Base-by-base conservation (phyloP, 2,113 vertebrate genomes). In the Variabilichromis moorii region DNA sequence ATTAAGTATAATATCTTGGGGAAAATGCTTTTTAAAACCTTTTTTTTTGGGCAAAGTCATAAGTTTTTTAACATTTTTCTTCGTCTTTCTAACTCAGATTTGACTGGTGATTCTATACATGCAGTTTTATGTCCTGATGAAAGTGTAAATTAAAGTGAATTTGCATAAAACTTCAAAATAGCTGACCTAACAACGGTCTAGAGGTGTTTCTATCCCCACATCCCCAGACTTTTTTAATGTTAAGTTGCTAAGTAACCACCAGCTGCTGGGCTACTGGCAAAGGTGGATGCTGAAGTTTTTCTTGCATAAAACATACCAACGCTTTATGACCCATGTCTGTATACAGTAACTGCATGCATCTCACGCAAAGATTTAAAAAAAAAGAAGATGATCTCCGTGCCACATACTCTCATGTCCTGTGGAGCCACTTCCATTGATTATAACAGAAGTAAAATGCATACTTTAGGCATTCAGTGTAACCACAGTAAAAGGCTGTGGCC, bases 21-120 rank as follows among this genome's bases (percentile, higher is more conserved):
- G 35, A 21, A 68, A 68, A 68, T 9, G 12, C n/a, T 10, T 42
- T 16, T 9, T 42, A 24, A 71, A 42, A 42, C 12, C n/a, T 71
- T n/a, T n/a, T n/a, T n/a, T n/a, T n/a, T n/a, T n/a, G n/a, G n/a
- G n/a, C n/a, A n/a, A n/a, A n/a, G n/a, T n/a, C n/a, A n/a, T n/a
- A n/a, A n/a, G n/a, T n/a, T n/a, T n/a, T n/a, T n/a, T n/a, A n/a
- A n/a, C n/a, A n/a, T n/a, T n/a, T n/a, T n/a, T n/a, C n/a, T n/a
- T n/a, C 0, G 0, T 42, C 2, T 76, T 73, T 73, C 5, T 47
- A 28, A 16, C 21, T 76, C 6, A 47, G 68, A 28, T 28, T 76
- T 11, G 68, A 76, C 68, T 28, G 40, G 21, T 76, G 9, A 71
- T 26, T 71, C 37, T 71, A 26, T 10, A 71, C 66, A 42, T 71